Base-by-base conservation (phyloP, 1,140 invertebrate species). In the Trichonephila clavipes region DNA sequence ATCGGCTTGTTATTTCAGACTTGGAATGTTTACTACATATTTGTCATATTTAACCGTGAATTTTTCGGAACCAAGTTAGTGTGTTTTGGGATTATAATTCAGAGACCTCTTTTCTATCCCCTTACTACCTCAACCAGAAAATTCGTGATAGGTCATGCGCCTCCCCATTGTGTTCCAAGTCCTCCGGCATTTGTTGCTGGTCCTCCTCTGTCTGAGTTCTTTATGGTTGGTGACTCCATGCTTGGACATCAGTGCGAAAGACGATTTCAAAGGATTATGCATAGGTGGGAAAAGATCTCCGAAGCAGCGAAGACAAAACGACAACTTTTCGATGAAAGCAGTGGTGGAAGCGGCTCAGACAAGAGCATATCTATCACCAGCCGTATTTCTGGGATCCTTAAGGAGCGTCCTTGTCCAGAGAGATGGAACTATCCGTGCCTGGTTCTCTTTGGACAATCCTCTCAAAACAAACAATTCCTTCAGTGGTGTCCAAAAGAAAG, bases 111-210 rank as follows among this genome's bases (percentile, higher is more conserved):
- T 40, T 2, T 28, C 62, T 87, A 16, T 64, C 59, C 28, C 10
- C 28, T 8, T 28, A 44, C 51, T 90, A 82, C 89, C 89, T 90
- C 89, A 90, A 16, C 51, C 44, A 87, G 34, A 34, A 61, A 64
- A 72, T 72, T 18, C 64, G 62, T 89, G 88, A 72, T 89, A 92
- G 91, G 91, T 87, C 92, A 93, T 93, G 92, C 91, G 91, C 91
- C 81, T 92, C 82, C 89, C 77, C 72, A 58, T 51, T 4, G 40
- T 92, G 62, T 64, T 81, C 28, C 91, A 72, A 72, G 69, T 92
- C 91, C 92, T 93, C 66, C 86, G 92, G 85, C 85, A 81, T 40
- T 21, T 93, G 18, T 34, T 93, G 92, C 86, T 93, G 92, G 69
- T 88, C 34, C 10, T 88, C 59, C 72, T 93, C 12, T 93, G 92